Conservation (phyloP, 2,113 vertebrate species). For the Ciconia maguari region DNA sequence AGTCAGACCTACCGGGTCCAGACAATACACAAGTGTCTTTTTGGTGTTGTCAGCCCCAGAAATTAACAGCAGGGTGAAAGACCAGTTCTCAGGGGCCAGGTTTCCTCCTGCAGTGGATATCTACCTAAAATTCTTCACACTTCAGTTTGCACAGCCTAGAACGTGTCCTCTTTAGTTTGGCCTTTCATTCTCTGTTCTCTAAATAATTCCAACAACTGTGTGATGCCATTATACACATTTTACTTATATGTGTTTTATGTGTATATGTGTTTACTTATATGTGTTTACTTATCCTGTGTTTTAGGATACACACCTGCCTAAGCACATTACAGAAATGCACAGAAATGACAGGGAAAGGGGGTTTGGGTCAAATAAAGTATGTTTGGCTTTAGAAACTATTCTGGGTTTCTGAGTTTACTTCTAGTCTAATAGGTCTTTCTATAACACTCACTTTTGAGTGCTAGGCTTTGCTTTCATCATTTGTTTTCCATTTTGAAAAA, state of each 20-base stretch:
- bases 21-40: background rate
- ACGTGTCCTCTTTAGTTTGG: accelerated
- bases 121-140: background rate
- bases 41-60: background rate
- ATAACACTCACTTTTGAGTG: background rate
- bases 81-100: background rate
- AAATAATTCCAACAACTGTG: background rate
- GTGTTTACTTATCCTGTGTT: background rate
- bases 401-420: background rate
- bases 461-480: background rate
- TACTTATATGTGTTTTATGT: background rate
- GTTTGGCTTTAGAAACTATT: background rate
- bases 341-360: background rate
- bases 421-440: background rate
- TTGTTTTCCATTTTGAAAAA: background rate
- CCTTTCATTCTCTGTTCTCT: background rate
- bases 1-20: background rate
- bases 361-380: background rate
- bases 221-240: background rate
- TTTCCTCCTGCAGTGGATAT: background rate
- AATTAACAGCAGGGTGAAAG: background rate
- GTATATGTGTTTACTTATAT: background rate
- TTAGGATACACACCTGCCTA: background rate
- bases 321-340: background rate
- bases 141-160: background rate